These are phyloP conservation scores for Conus canariensis DNA, from an alignment of 2,888 invertebrate species.

Conservation along the genomic window DNA sequence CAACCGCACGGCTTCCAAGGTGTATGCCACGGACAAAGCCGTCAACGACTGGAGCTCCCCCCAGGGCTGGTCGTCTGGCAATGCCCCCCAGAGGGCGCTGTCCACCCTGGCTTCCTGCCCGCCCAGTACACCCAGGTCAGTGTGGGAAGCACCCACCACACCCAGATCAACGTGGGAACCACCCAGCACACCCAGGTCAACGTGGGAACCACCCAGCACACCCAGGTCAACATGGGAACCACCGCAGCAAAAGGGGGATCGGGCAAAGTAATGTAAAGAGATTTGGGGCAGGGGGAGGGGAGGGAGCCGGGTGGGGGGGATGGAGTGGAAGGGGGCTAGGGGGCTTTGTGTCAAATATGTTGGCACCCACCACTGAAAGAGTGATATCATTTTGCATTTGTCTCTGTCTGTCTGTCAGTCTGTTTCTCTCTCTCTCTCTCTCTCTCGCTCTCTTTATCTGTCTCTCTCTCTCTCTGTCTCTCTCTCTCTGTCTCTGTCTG, in stretches of 20 bases:
- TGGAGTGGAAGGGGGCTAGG: not conserved
- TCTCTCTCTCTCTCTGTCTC: too few relatives aligned
- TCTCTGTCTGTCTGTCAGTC: not conserved
- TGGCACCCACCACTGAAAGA: not conserved
- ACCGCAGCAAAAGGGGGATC: not conserved
- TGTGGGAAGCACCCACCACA: not conserved
- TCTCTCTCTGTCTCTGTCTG: not conserved
- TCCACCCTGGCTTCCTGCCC: constrained; percentile 26
- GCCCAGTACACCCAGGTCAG: not conserved
- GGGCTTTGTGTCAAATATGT: not conserved
- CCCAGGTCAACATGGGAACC: not conserved
- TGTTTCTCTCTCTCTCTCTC: too few relatives aligned
- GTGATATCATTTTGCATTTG: not conserved
- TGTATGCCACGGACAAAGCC: constrained; percentile 88
- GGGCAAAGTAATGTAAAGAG: not conserved
- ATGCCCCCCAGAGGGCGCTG: constrained; percentile 39
- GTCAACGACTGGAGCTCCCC: constrained; percentile 89
- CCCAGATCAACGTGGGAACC: not conserved
- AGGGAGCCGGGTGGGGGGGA: not conserved
- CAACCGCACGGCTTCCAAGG: constrained; percentile 95
- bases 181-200: not conserved
- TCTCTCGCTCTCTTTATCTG: too few relatives aligned
- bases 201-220: not conserved
- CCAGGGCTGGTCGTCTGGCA: constrained; percentile 40
- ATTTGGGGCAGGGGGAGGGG: not conserved